Conservation (phyloP, 2,113 vertebrate species). For the Bothrops jararaca region DNA sequence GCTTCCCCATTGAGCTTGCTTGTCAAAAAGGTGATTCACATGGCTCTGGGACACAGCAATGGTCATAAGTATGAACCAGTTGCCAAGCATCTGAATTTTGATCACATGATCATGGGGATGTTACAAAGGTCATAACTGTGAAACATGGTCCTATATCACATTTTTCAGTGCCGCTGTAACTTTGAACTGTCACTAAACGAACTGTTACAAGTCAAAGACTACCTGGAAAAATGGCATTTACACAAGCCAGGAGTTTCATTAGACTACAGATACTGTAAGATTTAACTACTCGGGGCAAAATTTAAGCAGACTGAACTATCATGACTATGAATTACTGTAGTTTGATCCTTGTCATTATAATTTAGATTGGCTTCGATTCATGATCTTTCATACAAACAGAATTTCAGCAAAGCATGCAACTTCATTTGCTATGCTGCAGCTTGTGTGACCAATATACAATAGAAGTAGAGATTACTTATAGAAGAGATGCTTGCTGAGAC, state of each 20-base stretch:
- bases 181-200: neutral
- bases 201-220: neutral
- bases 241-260: neutral
- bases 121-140: neutral
- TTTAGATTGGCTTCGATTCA: neutral
- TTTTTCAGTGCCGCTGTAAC: neutral
- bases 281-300: neutral
- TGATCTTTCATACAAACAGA: neutral
- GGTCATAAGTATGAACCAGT: neutral
- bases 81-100: neutral
- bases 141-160: neutral
- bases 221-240: neutral
- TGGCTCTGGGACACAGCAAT: neutral
- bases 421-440: neutral
- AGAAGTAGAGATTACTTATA: neutral
- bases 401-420: neutral
- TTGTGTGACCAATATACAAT: neutral
- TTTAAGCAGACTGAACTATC: neutral
- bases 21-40: neutral
- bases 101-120: neutral
- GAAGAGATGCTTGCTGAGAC: conserved; percentile 1
- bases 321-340: neutral
- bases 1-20: neutral
- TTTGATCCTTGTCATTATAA: neutral
- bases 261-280: neutral